A percentile compares a stretch with the other conserved stretches of the same genome.
These are phyloP conservation scores for Epiblema foenella DNA, from an alignment of 2,888 invertebrate genomes.

Conservation along the genomic window DNA sequence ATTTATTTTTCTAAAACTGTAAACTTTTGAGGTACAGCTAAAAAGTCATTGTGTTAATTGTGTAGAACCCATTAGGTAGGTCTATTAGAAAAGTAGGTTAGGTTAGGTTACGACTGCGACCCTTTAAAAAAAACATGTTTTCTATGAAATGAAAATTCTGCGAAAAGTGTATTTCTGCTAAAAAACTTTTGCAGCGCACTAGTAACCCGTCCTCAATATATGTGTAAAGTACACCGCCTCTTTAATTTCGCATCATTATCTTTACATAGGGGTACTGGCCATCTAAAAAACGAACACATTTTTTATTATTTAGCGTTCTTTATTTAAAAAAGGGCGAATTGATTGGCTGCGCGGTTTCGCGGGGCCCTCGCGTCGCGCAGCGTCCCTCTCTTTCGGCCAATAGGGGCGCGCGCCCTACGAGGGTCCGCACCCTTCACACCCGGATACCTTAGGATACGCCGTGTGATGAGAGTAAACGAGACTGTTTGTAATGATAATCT, in stretches of 20 bases:
- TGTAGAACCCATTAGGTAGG: too few species aligned
- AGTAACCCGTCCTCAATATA: neutral
- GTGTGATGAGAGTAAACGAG: slow-evolving; percentile 3
- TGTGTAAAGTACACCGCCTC: slow-evolving; percentile 2
- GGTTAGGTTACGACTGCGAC: too few species aligned
- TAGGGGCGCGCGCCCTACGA: slow-evolving; percentile 58
- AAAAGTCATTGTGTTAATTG: too few species aligned
- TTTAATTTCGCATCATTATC: slow-evolving; percentile 40
- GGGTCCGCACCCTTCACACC: slow-evolving; percentile 75
- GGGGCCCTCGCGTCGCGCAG: slow-evolving; percentile 56
- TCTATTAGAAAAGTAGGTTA: too few species aligned
- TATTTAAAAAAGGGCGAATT: slow-evolving; percentile 83
- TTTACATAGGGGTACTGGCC: slow-evolving; percentile 64
- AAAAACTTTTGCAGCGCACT: too few species aligned
- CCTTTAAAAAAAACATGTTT: too few species aligned
- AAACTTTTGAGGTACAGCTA: too few species aligned
- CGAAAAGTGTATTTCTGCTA: too few species aligned
- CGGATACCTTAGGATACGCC: slow-evolving; percentile 17
- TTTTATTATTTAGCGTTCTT: slow-evolving; percentile 79
- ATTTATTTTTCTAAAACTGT: too few species aligned
- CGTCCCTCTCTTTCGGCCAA: slow-evolving; percentile 67
- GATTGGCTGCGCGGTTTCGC: slow-evolving; percentile 78
- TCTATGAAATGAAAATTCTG: too few species aligned
- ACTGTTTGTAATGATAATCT: slow-evolving; percentile 22
- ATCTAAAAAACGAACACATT: slow-evolving; percentile 66